Base-by-base conservation (phyloP, 2,888 invertebrate species). In the Ernsta delagoae region DNA sequence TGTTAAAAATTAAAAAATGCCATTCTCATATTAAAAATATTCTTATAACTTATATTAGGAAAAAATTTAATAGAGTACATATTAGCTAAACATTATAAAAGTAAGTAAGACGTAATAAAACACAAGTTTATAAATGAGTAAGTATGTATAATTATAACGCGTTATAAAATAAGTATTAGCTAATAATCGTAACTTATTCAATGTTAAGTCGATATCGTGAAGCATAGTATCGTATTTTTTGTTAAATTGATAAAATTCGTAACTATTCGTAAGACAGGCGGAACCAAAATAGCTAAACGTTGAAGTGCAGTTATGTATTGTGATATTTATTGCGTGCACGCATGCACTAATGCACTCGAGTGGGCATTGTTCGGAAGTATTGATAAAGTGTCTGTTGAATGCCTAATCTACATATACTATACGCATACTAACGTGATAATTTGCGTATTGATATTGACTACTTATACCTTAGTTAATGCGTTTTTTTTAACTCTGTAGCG, bases 221-320 rank as follows among this genome's bases (percentile, higher is more conserved):
- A 24, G 24, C 24, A 24, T 24, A 24, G 24, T 24, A 24, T 24
- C 24, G 24, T 36, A 24, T 39, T 63, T 45, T 43, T 64, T 31
- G 75, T 67, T 68, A 70, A 72, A 71, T 50, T 73, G 71, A 72
- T 70, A 71, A 72, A 72, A 24, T 24, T 24, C 24, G 24, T 24
- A 24, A 24, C 24, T 24, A 72, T 36, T 45, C 4, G 45, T 34
- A 61, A 61, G 8, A 31, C 54, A 61, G 56, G n/a, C 67, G 67
- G 67, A 59, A 64, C 50, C 59, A 39, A 72, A 70, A 72, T 64
- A 70, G 41, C 39, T 53, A 36, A 43, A 54, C 53, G 61, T n/a
- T 63, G 56, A 54, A 64, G 61, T 61, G 70, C 56, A 71, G 63
- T 56, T 61, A 56, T 61, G 53, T 50, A 50, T 16, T 54, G 53